Conservation (phyloP, 2,113 vertebrate genomes). For the Tragelaphus imberbis region DNA sequence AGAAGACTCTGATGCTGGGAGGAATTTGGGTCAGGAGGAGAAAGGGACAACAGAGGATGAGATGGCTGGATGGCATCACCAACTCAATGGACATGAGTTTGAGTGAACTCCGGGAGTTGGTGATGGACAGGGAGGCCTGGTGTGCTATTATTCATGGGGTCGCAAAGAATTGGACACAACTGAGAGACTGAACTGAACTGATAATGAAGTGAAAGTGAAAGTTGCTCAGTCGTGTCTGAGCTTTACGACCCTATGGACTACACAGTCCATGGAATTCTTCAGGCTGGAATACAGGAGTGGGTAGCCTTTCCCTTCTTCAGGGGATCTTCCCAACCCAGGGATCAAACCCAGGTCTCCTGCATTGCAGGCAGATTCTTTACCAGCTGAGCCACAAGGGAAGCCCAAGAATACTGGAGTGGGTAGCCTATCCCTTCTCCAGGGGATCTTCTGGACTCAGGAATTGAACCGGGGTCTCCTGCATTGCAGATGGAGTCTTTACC, state of each 20-base stretch:
- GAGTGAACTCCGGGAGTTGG: too few species aligned
- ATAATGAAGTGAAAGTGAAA: neutral
- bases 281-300: neutral
- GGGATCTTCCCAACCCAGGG: neutral
- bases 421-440: neutral
- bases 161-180: fast-evolving
- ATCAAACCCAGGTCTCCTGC: neutral
- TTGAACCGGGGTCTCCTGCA: fast-evolving
- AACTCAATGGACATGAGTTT: too few species aligned
- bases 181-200: too few species aligned
- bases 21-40: too few species aligned
- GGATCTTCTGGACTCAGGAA: neutral
- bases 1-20: too few species aligned
- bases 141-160: fast-evolving
- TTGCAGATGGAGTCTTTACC: neutral
- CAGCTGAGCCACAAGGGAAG: neutral
- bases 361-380: neutral
- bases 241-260: neutral
- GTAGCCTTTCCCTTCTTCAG: neutral
- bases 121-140: too few species aligned
- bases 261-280: neutral
- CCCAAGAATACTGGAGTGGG: neutral
- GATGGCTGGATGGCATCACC: too few species aligned
- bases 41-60: fast-evolving
- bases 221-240: fast-evolving